A percentile compares a stretch with the other conserved stretches of the same genome.
phyloP scores from a whole-genome alignment of 2,113 vertebrate species.

The Zeus faber region DNA sequence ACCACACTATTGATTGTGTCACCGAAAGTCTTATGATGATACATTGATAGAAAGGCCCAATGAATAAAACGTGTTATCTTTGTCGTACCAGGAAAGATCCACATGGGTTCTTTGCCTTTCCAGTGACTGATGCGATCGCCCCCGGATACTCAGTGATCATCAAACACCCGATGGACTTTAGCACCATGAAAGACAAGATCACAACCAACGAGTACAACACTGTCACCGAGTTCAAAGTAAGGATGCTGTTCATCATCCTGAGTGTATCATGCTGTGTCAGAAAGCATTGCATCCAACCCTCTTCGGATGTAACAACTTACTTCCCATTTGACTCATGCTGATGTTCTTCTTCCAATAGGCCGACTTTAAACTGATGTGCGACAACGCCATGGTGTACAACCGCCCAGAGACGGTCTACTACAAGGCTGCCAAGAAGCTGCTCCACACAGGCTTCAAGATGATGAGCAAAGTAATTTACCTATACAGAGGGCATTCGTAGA shows the following conservation, averaged over 20 bases:
- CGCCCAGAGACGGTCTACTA: constrained; percentile 98
- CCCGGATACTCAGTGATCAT: constrained; percentile 98
- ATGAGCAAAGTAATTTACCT: constrained; percentile 99
- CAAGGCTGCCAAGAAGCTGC: constrained; percentile 97
- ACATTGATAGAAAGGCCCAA: too few relatives aligned
- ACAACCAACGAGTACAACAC: constrained; percentile 93
- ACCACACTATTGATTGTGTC: too few relatives aligned
- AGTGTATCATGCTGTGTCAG: background rate
- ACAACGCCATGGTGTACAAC: constrained; percentile 99
- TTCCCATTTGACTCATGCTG: background rate
- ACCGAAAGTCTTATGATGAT: too few relatives aligned
- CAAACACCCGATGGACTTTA: constrained; percentile 99
- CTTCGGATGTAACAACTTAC: background rate
- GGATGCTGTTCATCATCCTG: background rate
- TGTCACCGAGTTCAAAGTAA: constrained; percentile 96
- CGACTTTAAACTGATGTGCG: constrained; percentile 99
- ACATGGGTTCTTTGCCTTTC: constrained; percentile 96
- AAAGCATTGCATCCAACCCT: too few relatives aligned
- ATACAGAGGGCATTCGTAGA: too few relatives aligned
- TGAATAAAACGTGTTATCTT: constrained; percentile 13
- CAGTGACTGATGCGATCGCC: constrained; percentile 96
- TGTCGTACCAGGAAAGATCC: constrained; percentile 86
- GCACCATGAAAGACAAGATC: constrained; percentile 97
- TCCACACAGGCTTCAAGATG: constrained; percentile 99
- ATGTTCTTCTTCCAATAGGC: constrained; percentile 75